Percentiles rank a stretch among this genome's conserved stretches.
phyloP scores from a whole-genome alignment of 2,888 invertebrate genomes.

The Dicranocentrus wangi region DNA sequence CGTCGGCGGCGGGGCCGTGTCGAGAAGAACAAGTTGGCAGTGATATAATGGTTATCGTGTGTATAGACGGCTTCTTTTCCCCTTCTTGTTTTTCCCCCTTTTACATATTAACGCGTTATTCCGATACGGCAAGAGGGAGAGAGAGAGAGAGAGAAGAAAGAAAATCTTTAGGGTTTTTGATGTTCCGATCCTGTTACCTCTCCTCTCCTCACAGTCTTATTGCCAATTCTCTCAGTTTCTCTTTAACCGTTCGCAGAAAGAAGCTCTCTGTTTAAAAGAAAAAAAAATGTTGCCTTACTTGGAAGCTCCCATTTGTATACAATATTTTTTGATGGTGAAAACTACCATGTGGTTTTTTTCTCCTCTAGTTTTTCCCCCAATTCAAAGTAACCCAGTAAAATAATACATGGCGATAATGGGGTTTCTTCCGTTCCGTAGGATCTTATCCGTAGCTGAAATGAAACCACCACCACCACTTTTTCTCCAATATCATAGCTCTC shows the following conservation, averaged over 20 bases:
- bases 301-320: neutral
- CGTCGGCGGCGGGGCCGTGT: too few species aligned
- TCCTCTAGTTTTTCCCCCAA: too few species aligned
- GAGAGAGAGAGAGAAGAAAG: too few species aligned
- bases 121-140: too few species aligned
- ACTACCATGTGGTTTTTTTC: too few species aligned
- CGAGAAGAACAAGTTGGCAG: slow-evolving; percentile 54
- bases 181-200: slow-evolving; percentile 36
- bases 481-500: neutral
- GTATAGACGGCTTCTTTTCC: too few species aligned
- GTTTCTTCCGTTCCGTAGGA: too few species aligned
- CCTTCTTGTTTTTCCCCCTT: slow-evolving; percentile 17
- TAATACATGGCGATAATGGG: slow-evolving; percentile 37
- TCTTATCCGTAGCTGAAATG: neutral
- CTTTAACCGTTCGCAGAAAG: too few species aligned
- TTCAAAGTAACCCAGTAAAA: slow-evolving; percentile 23
- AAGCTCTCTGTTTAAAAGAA: neutral
- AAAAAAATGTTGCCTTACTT: too few species aligned
- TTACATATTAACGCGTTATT: slow-evolving; percentile 1
- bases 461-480: too few species aligned
- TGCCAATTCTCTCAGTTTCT: slow-evolving; percentile 32
- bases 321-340: neutral
- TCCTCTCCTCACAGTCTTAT: slow-evolving; percentile 42
- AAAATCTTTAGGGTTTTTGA: neutral
- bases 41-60: slow-evolving; percentile 41